These are phyloP conservation scores for Platycheirus albimanus DNA, from an alignment of 2,888 invertebrate species.

Conservation along the genomic window DNA sequence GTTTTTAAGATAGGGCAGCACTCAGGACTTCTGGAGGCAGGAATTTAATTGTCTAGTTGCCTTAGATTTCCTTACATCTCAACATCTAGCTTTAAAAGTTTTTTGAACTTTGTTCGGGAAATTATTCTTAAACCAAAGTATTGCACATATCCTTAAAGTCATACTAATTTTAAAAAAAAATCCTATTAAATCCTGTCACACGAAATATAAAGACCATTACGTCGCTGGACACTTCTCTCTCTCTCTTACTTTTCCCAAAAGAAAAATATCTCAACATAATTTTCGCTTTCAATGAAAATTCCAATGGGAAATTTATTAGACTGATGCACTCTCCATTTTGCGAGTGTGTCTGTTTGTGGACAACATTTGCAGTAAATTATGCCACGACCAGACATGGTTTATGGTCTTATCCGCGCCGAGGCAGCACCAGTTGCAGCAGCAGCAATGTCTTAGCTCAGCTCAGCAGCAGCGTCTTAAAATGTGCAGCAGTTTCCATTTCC, in stretches of 20 bases:
- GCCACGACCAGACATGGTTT: conserved; percentile 72
- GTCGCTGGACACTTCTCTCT: conserved; percentile 31
- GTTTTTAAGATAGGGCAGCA: too few species aligned
- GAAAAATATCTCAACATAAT: conserved; percentile 38
- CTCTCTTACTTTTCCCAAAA: neutral
- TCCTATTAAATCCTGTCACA: too few species aligned
- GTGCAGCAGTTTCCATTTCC: conserved; percentile 11
- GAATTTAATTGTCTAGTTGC: too few species aligned
- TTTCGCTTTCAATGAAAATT: conserved; percentile 71
- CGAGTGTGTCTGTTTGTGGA: conserved; percentile 40
- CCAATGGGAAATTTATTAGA: conserved; percentile 71
- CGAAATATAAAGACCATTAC: conserved; percentile 37
- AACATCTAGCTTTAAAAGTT: too few species aligned
- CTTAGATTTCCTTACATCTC: too few species aligned
- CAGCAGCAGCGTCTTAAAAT: conserved; percentile 1
- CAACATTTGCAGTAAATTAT: conserved; percentile 71
- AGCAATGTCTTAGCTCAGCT: neutral
- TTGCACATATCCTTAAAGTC: too few species aligned
- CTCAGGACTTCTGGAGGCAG: too few species aligned
- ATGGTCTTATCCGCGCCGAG: conserved; percentile 56
- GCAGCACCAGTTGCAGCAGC: conserved; percentile 27
- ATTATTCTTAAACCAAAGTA: too few species aligned
- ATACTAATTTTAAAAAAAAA: too few species aligned
- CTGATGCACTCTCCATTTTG: conserved; percentile 37
- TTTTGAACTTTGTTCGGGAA: too few species aligned